These are phyloP conservation scores for Condylura cristata DNA, from an alignment of 2,113 vertebrate genomes.

Conservation along the genomic window DNA sequence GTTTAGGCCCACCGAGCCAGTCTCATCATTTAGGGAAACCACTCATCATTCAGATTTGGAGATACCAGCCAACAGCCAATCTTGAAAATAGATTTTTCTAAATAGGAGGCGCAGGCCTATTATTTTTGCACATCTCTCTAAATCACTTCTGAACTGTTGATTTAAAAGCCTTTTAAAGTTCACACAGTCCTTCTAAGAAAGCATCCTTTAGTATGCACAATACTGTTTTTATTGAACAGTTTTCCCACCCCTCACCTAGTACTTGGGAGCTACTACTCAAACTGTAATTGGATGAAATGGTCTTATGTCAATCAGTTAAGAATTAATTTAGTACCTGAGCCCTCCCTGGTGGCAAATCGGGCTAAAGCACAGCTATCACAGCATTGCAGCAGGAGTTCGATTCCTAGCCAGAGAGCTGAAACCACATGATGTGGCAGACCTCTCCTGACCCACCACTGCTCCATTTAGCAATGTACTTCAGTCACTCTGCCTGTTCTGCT, in stretches of 20 bases:
- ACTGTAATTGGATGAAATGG: not conserved
- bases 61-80: not conserved
- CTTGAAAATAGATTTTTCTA: not conserved
- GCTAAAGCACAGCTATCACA: too few relatives aligned
- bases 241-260: not conserved
- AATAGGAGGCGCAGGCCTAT: not conserved
- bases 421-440: too few relatives aligned
- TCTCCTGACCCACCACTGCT: too few relatives aligned
- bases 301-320: not conserved
- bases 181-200: not conserved
- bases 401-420: too few relatives aligned
- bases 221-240: not conserved
- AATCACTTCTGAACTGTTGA: not conserved
- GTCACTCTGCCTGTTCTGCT: too few relatives aligned
- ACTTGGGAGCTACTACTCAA: not conserved
- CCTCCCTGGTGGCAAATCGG: too few relatives aligned
- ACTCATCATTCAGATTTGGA: not conserved
- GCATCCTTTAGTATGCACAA: not conserved
- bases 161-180: not conserved
- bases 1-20: not conserved
- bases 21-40: not conserved
- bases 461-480: too few relatives aligned
- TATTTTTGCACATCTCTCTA: not conserved
- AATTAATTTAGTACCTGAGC: constrained; percentile 13
- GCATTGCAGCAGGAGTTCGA: too few relatives aligned